These are phyloP conservation scores for Eupithecia abbreviata DNA, from an alignment of 2,888 invertebrate genomes.

Conservation along the genomic window DNA sequence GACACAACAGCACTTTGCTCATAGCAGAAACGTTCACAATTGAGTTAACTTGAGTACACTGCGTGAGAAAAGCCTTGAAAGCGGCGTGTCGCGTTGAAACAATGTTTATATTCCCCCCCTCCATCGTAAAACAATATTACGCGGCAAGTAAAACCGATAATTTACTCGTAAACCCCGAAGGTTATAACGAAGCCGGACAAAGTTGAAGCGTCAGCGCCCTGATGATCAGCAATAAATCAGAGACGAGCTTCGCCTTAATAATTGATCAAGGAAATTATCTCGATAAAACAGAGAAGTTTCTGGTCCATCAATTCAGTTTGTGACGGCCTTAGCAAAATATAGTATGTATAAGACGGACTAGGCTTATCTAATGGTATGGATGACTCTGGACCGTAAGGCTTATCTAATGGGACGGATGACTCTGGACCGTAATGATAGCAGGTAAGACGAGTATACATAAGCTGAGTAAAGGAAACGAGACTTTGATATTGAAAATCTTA, in stretches of 20 bases:
- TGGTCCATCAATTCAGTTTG: constrained; percentile 37
- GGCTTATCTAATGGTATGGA: constrained; percentile 17
- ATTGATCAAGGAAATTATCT: constrained; percentile 43
- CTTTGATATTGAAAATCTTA: constrained; percentile 9
- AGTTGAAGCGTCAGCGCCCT: constrained; percentile 43
- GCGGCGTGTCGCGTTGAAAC: constrained; percentile 25
- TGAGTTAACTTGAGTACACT: constrained; percentile 13
- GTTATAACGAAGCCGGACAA: constrained; percentile 38
- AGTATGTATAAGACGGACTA: constrained; percentile 10
- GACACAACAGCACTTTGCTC: neutral
- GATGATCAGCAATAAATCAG: constrained; percentile 47
- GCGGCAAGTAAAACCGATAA: constrained; percentile 40
- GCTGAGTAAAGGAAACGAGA: constrained; percentile 15
- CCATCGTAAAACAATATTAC: constrained; percentile 39
- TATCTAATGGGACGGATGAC: constrained; percentile 19
- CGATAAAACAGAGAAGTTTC: constrained; percentile 38
- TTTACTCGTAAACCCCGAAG: constrained; percentile 42
- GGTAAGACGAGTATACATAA: constrained; percentile 14
- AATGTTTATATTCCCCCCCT: constrained; percentile 33
- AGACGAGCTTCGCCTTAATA: constrained; percentile 32
- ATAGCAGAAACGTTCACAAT: constrained; percentile 10
- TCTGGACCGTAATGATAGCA: constrained; percentile 16
- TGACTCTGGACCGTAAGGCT: constrained; percentile 9
- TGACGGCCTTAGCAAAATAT: constrained; percentile 13
- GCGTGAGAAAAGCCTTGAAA: constrained; percentile 25